A percentile compares a stretch with the other conserved stretches of the same genome.
Conservation (phyloP, 2,113 vertebrate species). For the Apodemus sylvaticus region DNA sequence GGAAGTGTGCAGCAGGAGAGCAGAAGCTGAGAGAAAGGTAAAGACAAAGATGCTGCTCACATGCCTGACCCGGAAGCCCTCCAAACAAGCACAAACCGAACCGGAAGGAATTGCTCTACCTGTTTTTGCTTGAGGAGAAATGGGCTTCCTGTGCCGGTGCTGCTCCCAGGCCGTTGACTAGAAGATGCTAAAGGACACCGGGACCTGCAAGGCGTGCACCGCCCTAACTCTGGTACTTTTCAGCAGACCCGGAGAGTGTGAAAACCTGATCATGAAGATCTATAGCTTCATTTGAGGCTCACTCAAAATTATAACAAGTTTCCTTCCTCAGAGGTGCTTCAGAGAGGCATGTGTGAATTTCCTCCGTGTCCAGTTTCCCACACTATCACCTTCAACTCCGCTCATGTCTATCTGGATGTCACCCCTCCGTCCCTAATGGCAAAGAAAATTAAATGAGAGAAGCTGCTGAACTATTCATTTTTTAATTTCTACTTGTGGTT, state of each 20-base stretch:
- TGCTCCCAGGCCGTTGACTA: not conserved
- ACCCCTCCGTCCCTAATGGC: not conserved
- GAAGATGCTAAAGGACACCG: not conserved
- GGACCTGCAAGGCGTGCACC: not conserved
- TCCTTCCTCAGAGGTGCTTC: constrained; percentile 20
- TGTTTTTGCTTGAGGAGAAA: not conserved
- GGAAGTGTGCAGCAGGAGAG: no score
- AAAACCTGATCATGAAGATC: not conserved
- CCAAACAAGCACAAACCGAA: not conserved
- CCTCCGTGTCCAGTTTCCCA: not conserved
- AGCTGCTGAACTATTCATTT: constrained; percentile 41
- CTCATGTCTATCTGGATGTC: not conserved
- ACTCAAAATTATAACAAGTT: constrained; percentile 11
- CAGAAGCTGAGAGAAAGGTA: not conserved
- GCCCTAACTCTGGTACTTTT: not conserved
- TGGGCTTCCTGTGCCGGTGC: not conserved
- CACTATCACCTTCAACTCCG: not conserved
- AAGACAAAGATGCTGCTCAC: not conserved
- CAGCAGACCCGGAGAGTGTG: not conserved
- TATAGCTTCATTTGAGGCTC: not conserved
- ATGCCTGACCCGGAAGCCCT: not conserved
- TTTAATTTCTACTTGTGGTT: constrained; percentile 48
- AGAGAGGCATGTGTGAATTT: not conserved
- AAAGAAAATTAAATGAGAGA: constrained; percentile 54
- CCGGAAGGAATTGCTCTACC: not conserved